A percentile compares a stretch with the other conserved stretches of the same genome.
These are phyloP conservation scores for Passerina amoena DNA, from an alignment of 2,113 vertebrate genomes.

Conservation along the genomic window DNA sequence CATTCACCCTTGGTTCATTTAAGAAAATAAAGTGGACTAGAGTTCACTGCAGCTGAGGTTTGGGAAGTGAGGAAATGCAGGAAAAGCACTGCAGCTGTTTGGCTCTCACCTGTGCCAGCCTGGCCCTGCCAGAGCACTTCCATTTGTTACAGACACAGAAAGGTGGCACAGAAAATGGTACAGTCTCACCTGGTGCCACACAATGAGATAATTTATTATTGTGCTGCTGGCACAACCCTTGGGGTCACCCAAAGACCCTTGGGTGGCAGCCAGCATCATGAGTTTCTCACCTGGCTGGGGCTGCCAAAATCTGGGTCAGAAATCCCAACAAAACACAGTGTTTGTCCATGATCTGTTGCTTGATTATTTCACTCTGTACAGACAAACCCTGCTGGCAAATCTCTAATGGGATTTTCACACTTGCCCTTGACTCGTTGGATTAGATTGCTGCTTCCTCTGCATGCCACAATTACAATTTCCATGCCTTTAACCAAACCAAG, in stretches of 20 bases:
- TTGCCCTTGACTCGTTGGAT: neutral
- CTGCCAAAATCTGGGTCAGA: neutral
- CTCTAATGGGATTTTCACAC: neutral
- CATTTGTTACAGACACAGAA: accelerated
- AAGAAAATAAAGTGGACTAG: neutral
- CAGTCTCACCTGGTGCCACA: neutral
- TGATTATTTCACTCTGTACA: neutral
- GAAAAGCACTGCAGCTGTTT: neutral
- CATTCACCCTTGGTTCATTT: neutral
- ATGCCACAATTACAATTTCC: neutral
- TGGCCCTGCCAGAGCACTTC: neutral
- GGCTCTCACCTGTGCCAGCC: neutral
- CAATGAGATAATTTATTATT: neutral
- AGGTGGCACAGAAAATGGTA: neutral
- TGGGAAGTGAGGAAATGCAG: neutral
- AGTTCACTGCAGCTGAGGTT: neutral
- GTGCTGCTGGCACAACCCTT: neutral
- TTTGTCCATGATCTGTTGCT: neutral
- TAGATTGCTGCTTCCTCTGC: neutral
- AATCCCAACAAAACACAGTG: accelerated
- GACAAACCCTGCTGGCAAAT: neutral
- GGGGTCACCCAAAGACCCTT: neutral
- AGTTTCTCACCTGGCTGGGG: neutral
- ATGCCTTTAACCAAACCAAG: neutral
- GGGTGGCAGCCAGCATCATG: accelerated